Conservation (phyloP, 2,888 invertebrate species). For the Lasioglossum calceatum region DNA sequence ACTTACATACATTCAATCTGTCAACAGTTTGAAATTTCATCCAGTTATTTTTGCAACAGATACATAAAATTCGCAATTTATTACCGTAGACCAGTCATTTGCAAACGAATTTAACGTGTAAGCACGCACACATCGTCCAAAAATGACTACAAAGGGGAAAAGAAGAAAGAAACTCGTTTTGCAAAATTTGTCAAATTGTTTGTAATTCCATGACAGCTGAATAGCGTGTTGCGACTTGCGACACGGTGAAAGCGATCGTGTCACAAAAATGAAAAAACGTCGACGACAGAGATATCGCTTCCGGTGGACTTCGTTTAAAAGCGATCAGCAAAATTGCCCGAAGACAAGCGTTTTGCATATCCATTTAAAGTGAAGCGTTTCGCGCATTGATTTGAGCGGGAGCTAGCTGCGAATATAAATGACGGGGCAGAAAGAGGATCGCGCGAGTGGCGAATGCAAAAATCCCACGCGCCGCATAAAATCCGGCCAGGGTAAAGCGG, state of each 20-base stretch:
- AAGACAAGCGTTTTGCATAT: not conserved
- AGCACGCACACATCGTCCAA: not conserved
- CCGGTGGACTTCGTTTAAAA: not conserved
- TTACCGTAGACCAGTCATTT: too few species aligned
- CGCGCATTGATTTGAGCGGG: not conserved
- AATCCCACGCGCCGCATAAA: conserved; percentile 68
- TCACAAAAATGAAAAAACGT: not conserved
- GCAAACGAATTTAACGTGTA: too few species aligned
- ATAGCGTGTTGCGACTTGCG: not conserved
- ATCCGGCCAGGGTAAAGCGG: conserved; percentile 34
- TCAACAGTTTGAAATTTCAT: too few species aligned
- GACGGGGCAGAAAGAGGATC: not conserved
- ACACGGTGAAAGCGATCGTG: not conserved
- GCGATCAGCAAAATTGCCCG: not conserved
- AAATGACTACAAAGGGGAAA: not conserved
- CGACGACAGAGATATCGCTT: not conserved
- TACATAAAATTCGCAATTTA: too few species aligned
- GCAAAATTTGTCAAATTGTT: not conserved
- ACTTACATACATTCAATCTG: too few species aligned
- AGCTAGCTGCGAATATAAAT: conserved; percentile 1
- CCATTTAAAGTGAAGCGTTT: not conserved
- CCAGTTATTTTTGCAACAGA: too few species aligned
- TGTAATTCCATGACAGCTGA: not conserved
- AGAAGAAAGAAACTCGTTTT: not conserved
- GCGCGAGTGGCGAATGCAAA: conserved; percentile 37